Conservation (phyloP, 2,888 invertebrate genomes). For the Poecilobothrus nobilitatus region DNA sequence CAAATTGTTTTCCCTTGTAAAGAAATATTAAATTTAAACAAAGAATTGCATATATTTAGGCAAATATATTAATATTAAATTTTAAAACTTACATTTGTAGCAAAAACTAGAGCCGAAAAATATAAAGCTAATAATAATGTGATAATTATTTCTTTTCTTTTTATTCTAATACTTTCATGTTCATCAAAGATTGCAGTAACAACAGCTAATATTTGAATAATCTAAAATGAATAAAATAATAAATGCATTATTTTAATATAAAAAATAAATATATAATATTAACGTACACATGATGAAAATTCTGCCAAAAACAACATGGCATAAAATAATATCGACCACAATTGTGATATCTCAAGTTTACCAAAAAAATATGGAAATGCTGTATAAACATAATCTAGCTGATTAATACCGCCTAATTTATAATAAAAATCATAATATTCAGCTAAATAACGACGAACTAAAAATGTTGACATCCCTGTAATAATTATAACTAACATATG, state of each 20-base stretch:
- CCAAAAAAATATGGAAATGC: slow-evolving; percentile 63
- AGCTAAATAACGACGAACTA: slow-evolving; percentile 39
- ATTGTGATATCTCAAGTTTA: slow-evolving; percentile 59
- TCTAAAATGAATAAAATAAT: slow-evolving; percentile 24
- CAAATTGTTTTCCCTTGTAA: no score
- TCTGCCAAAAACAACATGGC: slow-evolving; percentile 65
- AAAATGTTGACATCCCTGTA: slow-evolving; percentile 32
- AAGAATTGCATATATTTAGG: no score
- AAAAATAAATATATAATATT: neutral
- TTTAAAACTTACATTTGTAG: slow-evolving; percentile 33
- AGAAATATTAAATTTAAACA: no score
- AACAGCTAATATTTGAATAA: slow-evolving; percentile 36
- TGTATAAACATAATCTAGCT: slow-evolving; percentile 37
- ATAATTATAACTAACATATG: slow-evolving; percentile 33
- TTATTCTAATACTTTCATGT: slow-evolving; percentile 32
- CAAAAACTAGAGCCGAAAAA: slow-evolving; percentile 33
- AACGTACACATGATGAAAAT: slow-evolving; percentile 67
- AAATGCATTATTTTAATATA: neutral
- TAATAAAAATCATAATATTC: slow-evolving; percentile 22
- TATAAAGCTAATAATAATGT: slow-evolving; percentile 26
- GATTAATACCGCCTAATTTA: slow-evolving; percentile 24
- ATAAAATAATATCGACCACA: slow-evolving; percentile 71
- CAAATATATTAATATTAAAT: neutral
- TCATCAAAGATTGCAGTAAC: slow-evolving; percentile 39
- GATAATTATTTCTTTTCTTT: slow-evolving; percentile 28